A percentile compares a stretch with the other conserved stretches of the same genome.
These are phyloP conservation scores for Nylanderia fulva DNA, from an alignment of 1,140 invertebrate species.

Conservation along the genomic window DNA sequence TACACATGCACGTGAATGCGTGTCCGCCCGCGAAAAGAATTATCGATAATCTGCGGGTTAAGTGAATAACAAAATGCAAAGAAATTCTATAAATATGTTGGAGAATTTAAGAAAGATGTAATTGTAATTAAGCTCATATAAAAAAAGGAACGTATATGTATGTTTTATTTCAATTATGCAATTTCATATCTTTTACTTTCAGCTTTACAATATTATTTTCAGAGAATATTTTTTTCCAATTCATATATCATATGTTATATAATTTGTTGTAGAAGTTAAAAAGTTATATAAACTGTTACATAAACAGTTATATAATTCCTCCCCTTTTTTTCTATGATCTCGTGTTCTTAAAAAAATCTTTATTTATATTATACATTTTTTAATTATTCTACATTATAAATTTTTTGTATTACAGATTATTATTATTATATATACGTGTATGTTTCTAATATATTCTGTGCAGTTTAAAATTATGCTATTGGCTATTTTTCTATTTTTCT, in stretches of 20 bases:
- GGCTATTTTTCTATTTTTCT: no score
- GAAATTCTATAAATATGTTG: background rate
- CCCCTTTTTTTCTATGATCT: background rate
- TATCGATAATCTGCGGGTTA: constrained; percentile 26
- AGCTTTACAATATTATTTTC: background rate
- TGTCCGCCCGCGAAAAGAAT: constrained; percentile 2
- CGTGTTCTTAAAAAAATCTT: background rate
- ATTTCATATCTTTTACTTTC: background rate
- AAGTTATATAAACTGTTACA: background rate
- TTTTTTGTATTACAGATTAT: no score
- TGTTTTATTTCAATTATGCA: background rate
- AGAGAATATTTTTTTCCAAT: background rate
- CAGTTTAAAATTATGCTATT: no score
- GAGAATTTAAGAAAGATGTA: background rate
- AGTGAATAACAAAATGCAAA: background rate
- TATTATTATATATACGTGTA: background rate
- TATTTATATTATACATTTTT: background rate
- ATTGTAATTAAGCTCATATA: background rate
- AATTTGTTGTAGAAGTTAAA: background rate
- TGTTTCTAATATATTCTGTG: background rate
- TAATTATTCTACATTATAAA: background rate
- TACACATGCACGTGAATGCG: background rate
- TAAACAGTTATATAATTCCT: background rate
- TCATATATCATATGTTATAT: background rate
- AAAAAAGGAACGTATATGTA: background rate